phyloP scores from a whole-genome alignment of 1,140 invertebrate genomes.

The Homalodisca vitripennis region DNA sequence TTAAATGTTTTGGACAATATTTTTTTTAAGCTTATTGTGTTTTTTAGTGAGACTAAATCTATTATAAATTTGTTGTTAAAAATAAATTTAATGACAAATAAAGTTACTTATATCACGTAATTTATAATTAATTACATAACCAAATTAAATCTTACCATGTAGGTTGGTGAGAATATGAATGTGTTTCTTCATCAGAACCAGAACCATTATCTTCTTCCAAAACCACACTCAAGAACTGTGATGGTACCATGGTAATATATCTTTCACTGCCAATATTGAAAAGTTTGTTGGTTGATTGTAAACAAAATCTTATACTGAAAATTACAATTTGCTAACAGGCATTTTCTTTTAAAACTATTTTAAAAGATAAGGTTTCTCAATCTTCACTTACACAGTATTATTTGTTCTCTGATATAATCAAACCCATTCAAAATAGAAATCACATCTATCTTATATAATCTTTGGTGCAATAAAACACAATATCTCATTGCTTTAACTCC shows the following conservation, averaged over 20 bases:
- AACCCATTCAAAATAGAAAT: background rate
- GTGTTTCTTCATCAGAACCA: constrained; percentile 17
- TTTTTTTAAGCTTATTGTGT: no score
- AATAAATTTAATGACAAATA: background rate
- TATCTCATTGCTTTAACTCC: no score
- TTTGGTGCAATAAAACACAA: no score
- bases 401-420: background rate
- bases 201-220: constrained; percentile 29
- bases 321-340: background rate
- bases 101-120: constrained; percentile 7
- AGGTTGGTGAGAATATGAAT: background rate
- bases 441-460: no score
- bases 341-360: background rate
- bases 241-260: constrained; percentile 25
- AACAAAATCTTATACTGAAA: no score
- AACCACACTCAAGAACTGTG: constrained; percentile 34
- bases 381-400: background rate
- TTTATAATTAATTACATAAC: no score
- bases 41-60: no score
- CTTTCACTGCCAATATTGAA: no score
- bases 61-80: background rate
- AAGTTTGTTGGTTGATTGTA: no score
- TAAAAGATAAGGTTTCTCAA: background rate
- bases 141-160: constrained; percentile 6
- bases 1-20: no score